These are phyloP conservation scores for Gallinago solitaria DNA, from an alignment of 2,797 vertebrate genomes.

Conservation along the genomic window DNA sequence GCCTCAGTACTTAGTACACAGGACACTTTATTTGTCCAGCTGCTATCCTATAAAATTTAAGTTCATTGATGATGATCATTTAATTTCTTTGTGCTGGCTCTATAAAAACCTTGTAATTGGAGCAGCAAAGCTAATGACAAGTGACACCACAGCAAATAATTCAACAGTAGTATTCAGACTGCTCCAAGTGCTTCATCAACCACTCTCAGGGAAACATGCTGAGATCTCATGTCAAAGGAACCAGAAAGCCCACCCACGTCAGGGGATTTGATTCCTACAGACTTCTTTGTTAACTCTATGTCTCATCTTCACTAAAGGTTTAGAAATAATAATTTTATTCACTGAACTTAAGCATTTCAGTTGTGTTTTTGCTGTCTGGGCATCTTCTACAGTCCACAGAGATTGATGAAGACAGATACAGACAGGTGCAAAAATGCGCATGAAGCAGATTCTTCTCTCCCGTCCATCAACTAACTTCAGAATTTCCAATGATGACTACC, in stretches of 20 bases:
- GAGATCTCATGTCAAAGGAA: neutral
- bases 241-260: neutral
- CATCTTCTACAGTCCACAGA: neutral
- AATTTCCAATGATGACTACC: neutral
- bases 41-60: neutral
- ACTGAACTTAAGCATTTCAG: neutral
- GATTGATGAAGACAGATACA: rapidly evolving
- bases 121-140: neutral
- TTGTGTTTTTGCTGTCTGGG: neutral
- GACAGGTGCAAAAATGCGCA: neutral
- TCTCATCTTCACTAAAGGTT: neutral
- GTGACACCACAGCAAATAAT: neutral
- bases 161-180: neutral
- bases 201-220: neutral
- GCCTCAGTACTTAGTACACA: neutral
- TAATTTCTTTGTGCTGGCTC: neutral
- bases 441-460: neutral
- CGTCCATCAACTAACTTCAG: neutral
- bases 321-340: neutral
- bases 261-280: neutral
- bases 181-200: neutral
- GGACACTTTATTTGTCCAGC: neutral
- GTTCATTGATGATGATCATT: neutral
- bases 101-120: neutral
- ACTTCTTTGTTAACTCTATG: neutral